phyloP scores from a whole-genome alignment of 2,113 vertebrate species.

The Pandion haliaetus region DNA sequence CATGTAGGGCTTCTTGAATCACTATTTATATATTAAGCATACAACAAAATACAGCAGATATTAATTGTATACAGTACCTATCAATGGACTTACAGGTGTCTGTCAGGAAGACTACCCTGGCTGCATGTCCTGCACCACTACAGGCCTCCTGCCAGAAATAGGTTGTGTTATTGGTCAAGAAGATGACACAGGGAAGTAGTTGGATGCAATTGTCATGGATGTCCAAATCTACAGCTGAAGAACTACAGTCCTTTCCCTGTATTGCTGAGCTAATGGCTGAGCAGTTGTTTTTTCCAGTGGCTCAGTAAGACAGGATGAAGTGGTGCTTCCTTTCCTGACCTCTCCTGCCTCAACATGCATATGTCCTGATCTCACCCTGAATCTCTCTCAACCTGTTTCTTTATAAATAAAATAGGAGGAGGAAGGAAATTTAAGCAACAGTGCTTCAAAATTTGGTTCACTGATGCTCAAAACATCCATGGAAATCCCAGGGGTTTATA shows the following conservation, averaged over 20 bases:
- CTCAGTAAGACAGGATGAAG: neutral
- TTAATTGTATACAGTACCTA: neutral
- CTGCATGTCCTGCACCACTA: neutral
- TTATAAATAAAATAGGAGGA: neutral
- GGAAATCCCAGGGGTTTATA: neutral
- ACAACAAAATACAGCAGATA: neutral
- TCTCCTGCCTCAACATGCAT: neutral
- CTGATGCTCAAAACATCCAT: neutral
- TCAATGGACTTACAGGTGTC: neutral
- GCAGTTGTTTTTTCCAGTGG: neutral
- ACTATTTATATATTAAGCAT: neutral
- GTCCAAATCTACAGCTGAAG: neutral
- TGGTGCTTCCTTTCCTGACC: neutral
- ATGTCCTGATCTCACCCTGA: neutral
- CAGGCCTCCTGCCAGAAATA: neutral
- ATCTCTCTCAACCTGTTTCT: neutral
- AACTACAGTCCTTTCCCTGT: neutral
- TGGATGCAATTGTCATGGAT: neutral
- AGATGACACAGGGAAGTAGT: neutral
- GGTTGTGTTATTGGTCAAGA: neutral
- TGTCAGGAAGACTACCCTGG: neutral
- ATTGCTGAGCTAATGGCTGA: neutral
- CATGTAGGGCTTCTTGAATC: neutral
- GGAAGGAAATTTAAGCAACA: neutral
- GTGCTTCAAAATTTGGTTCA: neutral